Evolutionary conservation across 2,888 invertebrate species (phyloP).

Genomic region (Autographa gamma): DNA sequence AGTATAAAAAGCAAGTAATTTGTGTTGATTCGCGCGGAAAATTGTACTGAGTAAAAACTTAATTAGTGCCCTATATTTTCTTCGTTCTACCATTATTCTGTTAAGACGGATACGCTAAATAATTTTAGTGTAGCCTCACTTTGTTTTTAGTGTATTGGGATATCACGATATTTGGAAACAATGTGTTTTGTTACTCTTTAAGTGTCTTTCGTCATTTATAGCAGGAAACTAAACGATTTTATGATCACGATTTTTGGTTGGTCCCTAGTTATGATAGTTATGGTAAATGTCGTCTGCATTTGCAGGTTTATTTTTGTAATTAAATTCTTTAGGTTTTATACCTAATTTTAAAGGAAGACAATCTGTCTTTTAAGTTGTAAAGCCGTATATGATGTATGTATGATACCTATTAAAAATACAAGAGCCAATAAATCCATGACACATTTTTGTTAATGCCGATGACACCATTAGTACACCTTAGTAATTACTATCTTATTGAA

Average conservation of each 20-base stretch:
- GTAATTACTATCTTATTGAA: too few species aligned
- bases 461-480: too few species aligned
- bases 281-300: neutral
- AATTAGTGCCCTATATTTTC: conserved; percentile 73
- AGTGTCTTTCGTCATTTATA: conserved; percentile 40
- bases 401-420: too few species aligned
- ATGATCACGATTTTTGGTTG: conserved; percentile 45
- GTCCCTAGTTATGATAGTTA: neutral
- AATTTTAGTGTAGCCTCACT: conserved; percentile 21
- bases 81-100: conserved; percentile 55
- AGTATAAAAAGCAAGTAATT: conserved; percentile 65
- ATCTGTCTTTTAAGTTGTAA: too few species aligned
- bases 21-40: conserved; percentile 82
- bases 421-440: too few species aligned
- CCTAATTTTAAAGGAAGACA: too few species aligned
- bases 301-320: neutral
- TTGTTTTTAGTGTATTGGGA: conserved; percentile 45
- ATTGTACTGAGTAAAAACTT: conserved; percentile 78
- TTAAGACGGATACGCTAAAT: conserved; percentile 48
- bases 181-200: conserved; percentile 46
- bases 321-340: neutral
- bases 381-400: too few species aligned
- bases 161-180: conserved; percentile 48
- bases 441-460: too few species aligned
- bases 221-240: conserved; percentile 37